These are phyloP conservation scores for Drosophila watanabei DNA, from an alignment of 1,140 invertebrate genomes.

Conservation along the genomic window DNA sequence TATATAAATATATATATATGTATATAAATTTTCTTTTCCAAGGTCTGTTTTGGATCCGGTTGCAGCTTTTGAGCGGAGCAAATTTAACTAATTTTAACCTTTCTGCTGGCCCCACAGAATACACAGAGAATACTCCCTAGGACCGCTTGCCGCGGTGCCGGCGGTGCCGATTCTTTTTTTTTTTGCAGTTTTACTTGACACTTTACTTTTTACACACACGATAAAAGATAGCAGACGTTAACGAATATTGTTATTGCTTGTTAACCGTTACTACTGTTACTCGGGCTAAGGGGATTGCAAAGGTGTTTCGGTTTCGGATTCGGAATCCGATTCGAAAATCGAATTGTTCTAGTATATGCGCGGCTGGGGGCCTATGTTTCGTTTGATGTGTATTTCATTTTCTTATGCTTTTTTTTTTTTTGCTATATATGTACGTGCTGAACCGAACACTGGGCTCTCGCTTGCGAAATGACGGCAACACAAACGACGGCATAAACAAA, in stretches of 20 bases:
- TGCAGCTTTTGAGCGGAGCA: constrained; percentile 22
- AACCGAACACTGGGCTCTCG: constrained; percentile 54
- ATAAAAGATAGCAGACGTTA: constrained; percentile 21
- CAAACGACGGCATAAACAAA: constrained; percentile 76
- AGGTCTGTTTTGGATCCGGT: constrained; percentile 24
- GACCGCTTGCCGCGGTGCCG: constrained; percentile 6
- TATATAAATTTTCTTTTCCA: constrained; percentile 23
- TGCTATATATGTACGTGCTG: constrained; percentile 64
- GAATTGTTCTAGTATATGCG: constrained; percentile 16
- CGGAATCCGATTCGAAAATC: constrained; percentile 14
- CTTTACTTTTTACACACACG: constrained; percentile 11
- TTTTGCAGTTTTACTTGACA: constrained; percentile 17
- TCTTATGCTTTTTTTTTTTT: constrained; percentile 6
- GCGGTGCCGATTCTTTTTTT: constrained; percentile 4
- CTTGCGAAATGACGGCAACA: constrained; percentile 75
- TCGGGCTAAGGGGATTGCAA: neutral
- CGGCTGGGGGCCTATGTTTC: constrained; percentile 13
- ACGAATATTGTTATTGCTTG: constrained; percentile 19
- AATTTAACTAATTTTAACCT: constrained; percentile 26
- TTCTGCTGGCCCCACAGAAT: constrained; percentile 12
- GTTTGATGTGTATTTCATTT: constrained; percentile 24
- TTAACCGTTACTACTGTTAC: constrained; percentile 20
- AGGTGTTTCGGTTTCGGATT: constrained; percentile 10
- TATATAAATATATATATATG: neutral
- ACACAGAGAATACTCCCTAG: constrained; percentile 16